A percentile compares a stretch with the other conserved stretches of the same genome.
Conservation (phyloP, 1,140 invertebrate genomes). For the Leptinotarsa lineolata region DNA sequence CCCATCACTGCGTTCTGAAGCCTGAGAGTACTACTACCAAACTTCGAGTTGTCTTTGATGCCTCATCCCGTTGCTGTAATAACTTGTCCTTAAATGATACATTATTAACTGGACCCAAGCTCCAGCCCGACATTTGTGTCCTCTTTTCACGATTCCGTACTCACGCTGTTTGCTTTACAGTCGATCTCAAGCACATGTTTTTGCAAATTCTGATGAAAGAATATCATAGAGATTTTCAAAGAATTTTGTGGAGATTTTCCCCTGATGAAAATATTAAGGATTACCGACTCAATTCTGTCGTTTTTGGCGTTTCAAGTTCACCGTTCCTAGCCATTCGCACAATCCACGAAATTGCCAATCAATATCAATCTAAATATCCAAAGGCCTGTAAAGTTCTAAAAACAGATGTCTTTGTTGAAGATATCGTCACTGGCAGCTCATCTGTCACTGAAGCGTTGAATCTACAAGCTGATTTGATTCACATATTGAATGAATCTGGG, state of each 20-base stretch:
- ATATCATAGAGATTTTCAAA: slow-evolving; percentile 47
- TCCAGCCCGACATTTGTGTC: slow-evolving; percentile 50
- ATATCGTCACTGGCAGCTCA: slow-evolving; percentile 49
- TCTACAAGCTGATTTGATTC: slow-evolving; percentile 27
- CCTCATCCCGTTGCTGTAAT: too few relatives aligned
- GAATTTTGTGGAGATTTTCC: slow-evolving; percentile 49
- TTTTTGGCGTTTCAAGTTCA: slow-evolving; percentile 38
- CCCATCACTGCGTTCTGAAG: too few relatives aligned
- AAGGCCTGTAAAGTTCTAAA: slow-evolving; percentile 23
- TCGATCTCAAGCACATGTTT: slow-evolving; percentile 56
- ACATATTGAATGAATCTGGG: slow-evolving; percentile 36
- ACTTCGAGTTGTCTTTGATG: too few relatives aligned
- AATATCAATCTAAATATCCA: slow-evolving; percentile 41
- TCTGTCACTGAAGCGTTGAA: slow-evolving; percentile 42
- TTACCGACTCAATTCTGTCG: slow-evolving; percentile 47
- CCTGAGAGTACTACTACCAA: too few relatives aligned
- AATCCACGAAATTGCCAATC: slow-evolving; percentile 51
- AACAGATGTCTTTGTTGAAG: slow-evolving; percentile 53
- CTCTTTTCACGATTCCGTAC: slow-evolving; percentile 48
- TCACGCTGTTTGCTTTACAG: slow-evolving; percentile 48
- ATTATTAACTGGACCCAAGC: slow-evolving; percentile 50
- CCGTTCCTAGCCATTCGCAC: slow-evolving; percentile 18
- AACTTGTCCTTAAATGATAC: slow-evolving; percentile 53
- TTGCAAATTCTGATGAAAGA: slow-evolving; percentile 43
- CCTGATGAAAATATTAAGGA: slow-evolving; percentile 38